Evolutionary conservation across 2,888 invertebrate species (phyloP), one percentile per base, ranked within the genome.

Genomic region (Volucella bombylans): DNA sequence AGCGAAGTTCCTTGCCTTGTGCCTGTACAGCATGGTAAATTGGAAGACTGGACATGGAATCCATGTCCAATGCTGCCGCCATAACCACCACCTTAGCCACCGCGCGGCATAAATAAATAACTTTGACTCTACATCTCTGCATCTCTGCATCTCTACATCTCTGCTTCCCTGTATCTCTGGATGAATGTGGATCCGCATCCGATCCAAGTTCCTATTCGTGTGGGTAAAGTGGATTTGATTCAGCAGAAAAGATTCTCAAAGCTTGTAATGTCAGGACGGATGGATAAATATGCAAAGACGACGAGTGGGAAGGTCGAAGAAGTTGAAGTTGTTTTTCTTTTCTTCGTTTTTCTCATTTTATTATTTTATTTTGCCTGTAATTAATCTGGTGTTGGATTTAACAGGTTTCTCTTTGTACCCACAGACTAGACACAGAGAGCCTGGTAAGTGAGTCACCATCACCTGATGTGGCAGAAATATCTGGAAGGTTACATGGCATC

Each of bases 51-150:
- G 45, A 52, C 39, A 52, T 67, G 41, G 11, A 18, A 11, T 54
- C 39, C 41, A 15, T 31, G 52, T 55, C 43, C 14, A 47, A 31
- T 31, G 31, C 6, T 31, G 31, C 31, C 49, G 8, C 15, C 43
- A 15, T 52, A 18, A 61, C 50, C 57, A 18, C 49, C 39, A 39
- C 64, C 55, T 55, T 31, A 8, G 31, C 12, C 11, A 23, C 73
- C 45, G 76, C 64, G 73, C 68, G 67, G 50, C 55, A 76, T 65
- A 59, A 69, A 76, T 71, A 77, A 82, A 78, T 72, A 82, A 65
- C 23, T 71, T 76, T 68, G 64, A 73, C 73, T 64, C 55, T 47
- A 8, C 43, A n/a, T 45, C 45, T 45, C 45, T 45, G 45, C 15
- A 31, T 31, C 31, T 31, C 31, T 31, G 4, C 6, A 31, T 31